phyloP scores from a whole-genome alignment of 2,888 invertebrate genomes.

The Oithona nana region DNA sequence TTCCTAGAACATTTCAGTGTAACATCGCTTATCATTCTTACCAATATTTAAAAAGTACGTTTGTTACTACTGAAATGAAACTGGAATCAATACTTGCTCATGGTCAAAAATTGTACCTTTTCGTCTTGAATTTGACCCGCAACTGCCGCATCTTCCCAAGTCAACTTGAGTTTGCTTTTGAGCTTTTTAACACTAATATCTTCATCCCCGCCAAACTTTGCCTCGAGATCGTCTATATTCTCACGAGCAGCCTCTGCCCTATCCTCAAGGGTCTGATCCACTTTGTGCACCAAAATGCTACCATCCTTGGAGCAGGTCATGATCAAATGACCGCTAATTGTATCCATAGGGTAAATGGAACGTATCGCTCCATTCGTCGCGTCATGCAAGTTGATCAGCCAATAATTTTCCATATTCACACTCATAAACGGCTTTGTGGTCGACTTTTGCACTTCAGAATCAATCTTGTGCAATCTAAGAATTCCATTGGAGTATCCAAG shows the following conservation, averaged over 20 bases:
- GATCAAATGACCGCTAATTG: neutral
- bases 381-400: slow-evolving; percentile 54
- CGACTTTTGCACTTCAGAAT: neutral
- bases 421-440: neutral
- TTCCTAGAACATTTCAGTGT: too few species aligned
- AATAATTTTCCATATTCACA: slow-evolving; percentile 40
- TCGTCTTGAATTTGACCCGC: neutral
- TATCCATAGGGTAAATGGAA: slow-evolving; percentile 28
- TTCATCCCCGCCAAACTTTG: neutral
- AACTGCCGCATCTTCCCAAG: slow-evolving; percentile 1
- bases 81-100: too few species aligned
- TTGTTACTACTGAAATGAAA: too few species aligned
- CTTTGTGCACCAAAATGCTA: neutral
- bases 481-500: slow-evolving; percentile 9
- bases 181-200: neutral
- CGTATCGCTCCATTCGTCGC: slow-evolving; percentile 45
- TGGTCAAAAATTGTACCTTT: too few species aligned
- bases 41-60: too few species aligned
- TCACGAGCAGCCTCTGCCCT: neutral
- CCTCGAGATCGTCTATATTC: neutral
- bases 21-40: too few species aligned
- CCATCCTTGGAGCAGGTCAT: neutral
- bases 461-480: neutral
- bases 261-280: neutral
- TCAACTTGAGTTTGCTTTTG: neutral